Evolutionary conservation across 2,888 invertebrate genomes (phyloP), one percentile per base, ranked within the genome.

Genomic region (Drosophila monieri): DNA sequence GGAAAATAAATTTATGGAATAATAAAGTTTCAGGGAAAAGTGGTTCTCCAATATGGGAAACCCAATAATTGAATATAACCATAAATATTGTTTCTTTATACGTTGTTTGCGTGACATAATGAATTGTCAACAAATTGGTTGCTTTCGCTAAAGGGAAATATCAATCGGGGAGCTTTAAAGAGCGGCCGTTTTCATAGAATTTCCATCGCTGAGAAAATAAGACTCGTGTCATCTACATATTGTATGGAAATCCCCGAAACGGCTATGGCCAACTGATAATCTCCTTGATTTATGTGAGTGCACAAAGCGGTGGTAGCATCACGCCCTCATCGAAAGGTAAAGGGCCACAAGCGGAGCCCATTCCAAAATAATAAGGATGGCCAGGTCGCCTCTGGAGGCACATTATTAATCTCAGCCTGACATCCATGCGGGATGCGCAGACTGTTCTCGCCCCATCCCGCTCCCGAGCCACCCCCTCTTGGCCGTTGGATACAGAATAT

Each of bases 221-320:
- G 71, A 55, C 54, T 55, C 47, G 67, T 85, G 83, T 80, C 80
- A 80, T 78, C 80, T 81, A 85, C 84, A 81, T 81, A 86, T 86
- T 84, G 86, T 84, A 81, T 81, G 81, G 86, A 81, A 81, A 86
- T 86, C 86, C 83, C 76, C 76, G 59, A 48, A 48, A 52, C 78
- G 84, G 80, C 81, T 86, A 84, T 84, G 80, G 67, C 78, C 86
- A 86, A 86, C 81, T 81, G 81, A 81, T 81, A 81, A 81, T 81
- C 81, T 81, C 67, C 73, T 83, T 81, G 81, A 81, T 81, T 81
- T 81, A 81, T 81, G 81, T 80, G 78, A 60, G 74, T 67, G 74
- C 84, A 83, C 80, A 76, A 25, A 47, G 6, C 35, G 9, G 46
- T 23, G 49, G 23, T 25, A 37, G 35, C 51, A 39, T 56, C 67